These are phyloP conservation scores for Rhamnusium bicolor DNA, from an alignment of 2,888 invertebrate species.

Conservation along the genomic window DNA sequence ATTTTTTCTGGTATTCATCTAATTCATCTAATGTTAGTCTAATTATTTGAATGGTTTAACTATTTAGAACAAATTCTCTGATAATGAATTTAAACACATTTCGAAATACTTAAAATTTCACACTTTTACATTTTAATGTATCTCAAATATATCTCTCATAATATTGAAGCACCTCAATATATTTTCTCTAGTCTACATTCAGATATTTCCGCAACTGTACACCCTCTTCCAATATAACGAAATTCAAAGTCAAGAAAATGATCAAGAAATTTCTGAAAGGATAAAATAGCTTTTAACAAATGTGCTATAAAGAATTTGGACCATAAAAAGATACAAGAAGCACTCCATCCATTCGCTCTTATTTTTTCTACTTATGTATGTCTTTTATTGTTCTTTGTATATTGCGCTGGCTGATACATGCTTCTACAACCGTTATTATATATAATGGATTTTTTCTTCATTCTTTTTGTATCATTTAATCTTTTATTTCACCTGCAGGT, in stretches of 20 bases:
- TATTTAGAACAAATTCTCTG: no score
- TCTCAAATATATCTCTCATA: no score
- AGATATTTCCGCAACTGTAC: no score
- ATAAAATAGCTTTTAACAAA: not conserved
- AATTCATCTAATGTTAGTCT: no score
- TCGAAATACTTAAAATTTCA: no score
- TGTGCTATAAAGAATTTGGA: not conserved
- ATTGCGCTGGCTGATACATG: slow-evolving; percentile 3
- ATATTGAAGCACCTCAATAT: no score
- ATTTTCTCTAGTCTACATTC: no score
- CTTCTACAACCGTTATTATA: slow-evolving; percentile 38
- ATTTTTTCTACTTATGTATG: not conserved
- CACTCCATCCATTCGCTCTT: not conserved
- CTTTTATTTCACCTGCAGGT: not conserved
- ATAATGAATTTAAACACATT: no score
- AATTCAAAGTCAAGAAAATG: not conserved
- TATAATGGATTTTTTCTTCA: slow-evolving; percentile 39
- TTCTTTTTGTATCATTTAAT: not conserved
- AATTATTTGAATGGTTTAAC: no score
- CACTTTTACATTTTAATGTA: no score
- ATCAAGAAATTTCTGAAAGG: not conserved
- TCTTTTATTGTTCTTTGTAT: not conserved
- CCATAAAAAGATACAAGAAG: not conserved
- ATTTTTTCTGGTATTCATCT: no score
- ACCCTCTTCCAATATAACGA: no score